Conservation (phyloP, 35 echinoderm and acorn worm genomes). For the Holothuria glaberrima region DNA sequence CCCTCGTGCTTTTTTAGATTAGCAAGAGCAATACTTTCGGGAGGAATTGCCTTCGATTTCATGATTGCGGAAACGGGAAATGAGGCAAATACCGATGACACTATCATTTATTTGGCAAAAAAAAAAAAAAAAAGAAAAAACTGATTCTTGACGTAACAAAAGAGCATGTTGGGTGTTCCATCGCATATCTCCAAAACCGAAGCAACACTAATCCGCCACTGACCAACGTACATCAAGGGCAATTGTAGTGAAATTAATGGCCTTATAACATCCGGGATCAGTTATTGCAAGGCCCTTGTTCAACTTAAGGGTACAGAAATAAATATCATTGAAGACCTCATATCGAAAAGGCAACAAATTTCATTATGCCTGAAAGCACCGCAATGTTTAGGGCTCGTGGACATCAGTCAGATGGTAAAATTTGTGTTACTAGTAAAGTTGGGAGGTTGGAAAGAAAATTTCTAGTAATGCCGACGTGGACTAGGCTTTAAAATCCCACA, state of each 20-base stretch:
- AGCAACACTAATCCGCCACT: background rate
- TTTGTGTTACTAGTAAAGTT: background rate
- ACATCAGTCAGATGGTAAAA: background rate
- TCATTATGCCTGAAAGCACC: background rate
- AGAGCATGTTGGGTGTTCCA: background rate
- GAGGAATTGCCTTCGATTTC: background rate
- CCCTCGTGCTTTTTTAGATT: background rate
- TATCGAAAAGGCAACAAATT: background rate
- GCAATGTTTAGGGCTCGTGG: background rate
- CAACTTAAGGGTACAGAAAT: background rate
- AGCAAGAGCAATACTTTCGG: background rate
- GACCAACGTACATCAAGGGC: background rate
- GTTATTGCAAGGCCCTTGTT: background rate
- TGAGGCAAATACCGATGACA: background rate
- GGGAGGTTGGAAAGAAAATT: background rate
- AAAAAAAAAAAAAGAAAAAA: too few species aligned
- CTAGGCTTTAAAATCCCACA: too few species aligned
- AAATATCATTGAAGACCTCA: background rate
- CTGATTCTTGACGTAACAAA: background rate
- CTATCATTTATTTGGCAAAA: background rate
- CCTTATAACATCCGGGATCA: background rate
- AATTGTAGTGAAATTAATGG: background rate
- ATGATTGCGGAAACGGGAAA: background rate
- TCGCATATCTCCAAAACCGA: background rate
- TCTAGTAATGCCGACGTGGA: background rate